Evolutionary conservation across 2,113 vertebrate species (phyloP).

Genomic region (Malaclemys terrapin): DNA sequence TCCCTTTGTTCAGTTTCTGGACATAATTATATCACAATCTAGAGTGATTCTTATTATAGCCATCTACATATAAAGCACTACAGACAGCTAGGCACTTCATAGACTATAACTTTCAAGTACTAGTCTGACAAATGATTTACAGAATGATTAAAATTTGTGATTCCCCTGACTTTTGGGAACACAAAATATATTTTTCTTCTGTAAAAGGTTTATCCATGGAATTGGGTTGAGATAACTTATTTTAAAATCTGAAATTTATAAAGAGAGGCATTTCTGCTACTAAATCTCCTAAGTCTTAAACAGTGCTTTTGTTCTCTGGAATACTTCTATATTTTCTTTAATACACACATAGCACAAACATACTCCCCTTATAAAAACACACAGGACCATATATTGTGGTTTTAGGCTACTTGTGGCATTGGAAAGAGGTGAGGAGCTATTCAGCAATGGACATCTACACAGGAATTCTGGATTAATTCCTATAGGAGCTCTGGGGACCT

Average conservation of each 20-base stretch:
- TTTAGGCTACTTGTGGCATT: fast-evolving
- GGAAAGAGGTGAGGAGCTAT: not conserved
- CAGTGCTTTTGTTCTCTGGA: not conserved
- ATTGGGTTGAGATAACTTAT: not conserved
- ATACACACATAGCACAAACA: not conserved
- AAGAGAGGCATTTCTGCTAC: not conserved
- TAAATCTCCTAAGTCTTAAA: not conserved
- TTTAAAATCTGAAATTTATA: not conserved
- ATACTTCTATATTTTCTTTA: not conserved
- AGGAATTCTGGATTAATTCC: not conserved
- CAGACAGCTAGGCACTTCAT: not conserved
- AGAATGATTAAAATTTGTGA: not conserved
- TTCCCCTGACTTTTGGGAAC: not conserved
- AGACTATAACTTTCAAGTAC: not conserved
- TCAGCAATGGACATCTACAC: not conserved
- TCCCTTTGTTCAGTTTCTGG: not conserved
- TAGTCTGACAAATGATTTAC: not conserved
- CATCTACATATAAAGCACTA: not conserved
- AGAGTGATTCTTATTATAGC: not conserved
- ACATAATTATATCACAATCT: not conserved
- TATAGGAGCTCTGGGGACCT: not conserved
- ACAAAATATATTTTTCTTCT: not conserved
- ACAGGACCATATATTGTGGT: fast-evolving
- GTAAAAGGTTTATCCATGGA: not conserved
- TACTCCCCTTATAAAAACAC: not conserved